Evolutionary conservation across 2,888 invertebrate genomes (phyloP), one percentile per base, ranked within the genome.

Genomic region (Ectemnius cavifrons): DNA sequence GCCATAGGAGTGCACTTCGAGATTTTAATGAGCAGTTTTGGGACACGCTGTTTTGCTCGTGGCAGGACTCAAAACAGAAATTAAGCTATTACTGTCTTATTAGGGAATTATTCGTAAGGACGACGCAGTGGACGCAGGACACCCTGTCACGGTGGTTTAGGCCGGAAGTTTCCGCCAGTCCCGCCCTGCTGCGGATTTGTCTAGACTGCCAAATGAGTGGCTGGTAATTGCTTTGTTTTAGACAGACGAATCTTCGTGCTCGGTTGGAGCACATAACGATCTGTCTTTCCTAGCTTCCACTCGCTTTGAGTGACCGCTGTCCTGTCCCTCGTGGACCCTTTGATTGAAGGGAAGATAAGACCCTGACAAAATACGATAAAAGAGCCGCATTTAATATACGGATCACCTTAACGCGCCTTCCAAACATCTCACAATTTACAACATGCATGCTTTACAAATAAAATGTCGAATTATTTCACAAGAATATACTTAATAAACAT

Each of bases 71-170:
- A 77, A 86, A 88, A 87, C 86, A 83, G 68, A 84, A 86, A 89
- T 88, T 87, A 87, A 88, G 86, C 75, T 85, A 89, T 89, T 87
- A 89, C 78, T 69, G 56, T 63, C 80, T 78, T 80, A 86, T 88
- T 86, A 86, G 81, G 77, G 80, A 80, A 81, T 82, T 85, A 81
- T 85, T 81, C 76, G 80, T 73, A 82, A 71, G 77, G 20, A 37
- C 4, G n/a, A 14, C n/a, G 16, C 52, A 11, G 67, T 6, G 56
- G 58, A 28, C 16, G 49, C 11, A 45, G 46, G 20, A 28, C 23
- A 16, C 5, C 8, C 37, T 62, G 63, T 60, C 71, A 64, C 67
- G 60, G 69, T 59, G 28, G 37, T 16, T 52, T 52, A 45, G 60
- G 45, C 60, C 63, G 79, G 74, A 78, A 80, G 76, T 82, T 84